Base-by-base conservation (phyloP, 1,140 invertebrate species). In the Zaprionus ornatus region DNA sequence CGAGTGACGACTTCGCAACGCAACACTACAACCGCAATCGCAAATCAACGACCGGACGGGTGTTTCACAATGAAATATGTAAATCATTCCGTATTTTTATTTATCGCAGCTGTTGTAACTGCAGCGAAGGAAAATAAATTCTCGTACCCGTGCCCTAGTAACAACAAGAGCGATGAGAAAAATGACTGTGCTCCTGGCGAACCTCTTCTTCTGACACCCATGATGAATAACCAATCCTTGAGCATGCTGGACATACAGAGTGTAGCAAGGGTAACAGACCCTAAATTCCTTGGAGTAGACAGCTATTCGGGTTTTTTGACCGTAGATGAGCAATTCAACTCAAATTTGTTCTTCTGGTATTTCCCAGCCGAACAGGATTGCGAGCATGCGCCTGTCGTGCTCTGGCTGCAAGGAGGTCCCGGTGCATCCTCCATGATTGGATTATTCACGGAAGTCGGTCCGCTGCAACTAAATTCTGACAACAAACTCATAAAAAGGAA, bases 291-390 rank as follows among this genome's bases (percentile, higher is more conserved):
- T 10, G 57, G 65, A 15, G 73, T 82, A 5, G 42, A 79, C 29
- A 88, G 84, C 23, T 91, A 81, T 67, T 25, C 84, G 94, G 96
- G 96, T 2, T 96, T 94, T 77, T 92, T 97, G 7, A 96, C 96
- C 2, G 95, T 97, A 2, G 96, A 97, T 82, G 94, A 96, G 85
- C 86, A 94, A 32, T 96, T 94, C 86, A 95, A 97, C 80, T 96
- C 96, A 0, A 97, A 97, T 84, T 93, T 97, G 64, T 98, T 97
- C 93, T 97, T 97, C 92, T 98, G 97, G 97, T 98, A 96, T 80
- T 97, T 97, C 87, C 96, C 96, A 1, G 95, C 96, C 1, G 90
- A 94, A 52, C 76, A 91, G 9, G 74, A 91, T 42, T 64, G 91
- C 10, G 72, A 92, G 0, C 55, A 57, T 59, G 95, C 95, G 10